These are phyloP conservation scores for Patella pellucida DNA, from an alignment of 2,888 invertebrate genomes.

Conservation along the genomic window DNA sequence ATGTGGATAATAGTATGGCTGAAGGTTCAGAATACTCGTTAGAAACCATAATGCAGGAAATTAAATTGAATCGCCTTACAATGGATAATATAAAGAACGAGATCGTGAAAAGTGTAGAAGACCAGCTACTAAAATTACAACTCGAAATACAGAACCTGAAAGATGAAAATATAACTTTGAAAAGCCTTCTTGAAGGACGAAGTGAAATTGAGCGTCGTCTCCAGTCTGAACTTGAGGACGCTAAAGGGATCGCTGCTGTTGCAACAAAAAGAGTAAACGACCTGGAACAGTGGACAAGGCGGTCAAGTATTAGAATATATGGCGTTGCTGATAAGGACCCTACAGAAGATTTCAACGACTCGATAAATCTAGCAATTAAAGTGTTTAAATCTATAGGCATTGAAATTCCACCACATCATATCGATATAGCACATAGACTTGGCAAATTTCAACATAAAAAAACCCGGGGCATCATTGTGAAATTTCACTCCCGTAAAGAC, in stretches of 20 bases:
- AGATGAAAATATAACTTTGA: too few relatives aligned
- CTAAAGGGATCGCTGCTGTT: background rate
- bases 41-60: too few relatives aligned
- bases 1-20: too few relatives aligned
- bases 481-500: too few relatives aligned
- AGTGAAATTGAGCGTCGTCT: too few relatives aligned
- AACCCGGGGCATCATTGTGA: background rate
- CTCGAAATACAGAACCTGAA: too few relatives aligned
- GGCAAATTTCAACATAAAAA: background rate
- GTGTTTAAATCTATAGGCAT: background rate
- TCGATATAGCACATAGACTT: background rate
- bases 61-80: too few relatives aligned
- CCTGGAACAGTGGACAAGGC: background rate
- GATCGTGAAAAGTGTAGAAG: too few relatives aligned
- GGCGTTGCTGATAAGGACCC: background rate
- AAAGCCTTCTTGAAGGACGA: too few relatives aligned
- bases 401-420: background rate
- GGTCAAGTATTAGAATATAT: background rate
- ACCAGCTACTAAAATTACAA: too few relatives aligned
- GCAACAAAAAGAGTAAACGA: background rate
- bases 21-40: too few relatives aligned
- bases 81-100: too few relatives aligned
- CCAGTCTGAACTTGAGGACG: background rate
- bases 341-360: background rate
- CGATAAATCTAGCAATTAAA: background rate